Conservation (phyloP, 2,113 vertebrate species). For the Rhinogobius similis region DNA sequence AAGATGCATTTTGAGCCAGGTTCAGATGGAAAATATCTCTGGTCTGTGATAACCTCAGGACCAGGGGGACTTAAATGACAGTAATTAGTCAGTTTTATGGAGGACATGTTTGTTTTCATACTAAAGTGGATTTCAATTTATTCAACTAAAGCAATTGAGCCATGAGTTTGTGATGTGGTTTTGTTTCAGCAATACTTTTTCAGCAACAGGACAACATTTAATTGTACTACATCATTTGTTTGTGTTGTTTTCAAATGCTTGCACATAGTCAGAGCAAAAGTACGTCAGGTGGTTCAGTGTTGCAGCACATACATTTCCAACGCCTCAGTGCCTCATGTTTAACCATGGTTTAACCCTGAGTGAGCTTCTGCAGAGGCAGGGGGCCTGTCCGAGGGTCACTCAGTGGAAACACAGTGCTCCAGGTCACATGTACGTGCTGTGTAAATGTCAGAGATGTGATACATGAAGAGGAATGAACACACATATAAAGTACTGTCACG, state of each 20-base stretch:
- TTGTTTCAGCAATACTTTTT: not conserved
- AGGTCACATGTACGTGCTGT: not conserved
- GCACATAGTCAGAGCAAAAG: too few species aligned
- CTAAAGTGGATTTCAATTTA: not conserved
- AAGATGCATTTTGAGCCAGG: not conserved
- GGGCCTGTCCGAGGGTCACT: not conserved
- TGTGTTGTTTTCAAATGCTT: too few species aligned
- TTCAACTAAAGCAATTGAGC: not conserved
- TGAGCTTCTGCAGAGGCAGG: not conserved
- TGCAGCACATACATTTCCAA: too few species aligned
- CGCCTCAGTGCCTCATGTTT: too few species aligned
- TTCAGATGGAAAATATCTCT: not conserved
- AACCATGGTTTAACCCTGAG: too few species aligned
- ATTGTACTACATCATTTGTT: too few species aligned
- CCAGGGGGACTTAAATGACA: not conserved
- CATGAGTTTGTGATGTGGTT: not conserved
- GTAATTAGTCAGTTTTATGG: slow-evolving; percentile 1
- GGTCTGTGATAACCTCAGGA: not conserved
- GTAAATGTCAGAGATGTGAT: not conserved
- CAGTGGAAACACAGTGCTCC: too few species aligned
- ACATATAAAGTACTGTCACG: slow-evolving; percentile 15
- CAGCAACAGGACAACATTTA: not conserved
- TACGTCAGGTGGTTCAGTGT: too few species aligned
- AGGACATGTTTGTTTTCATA: not conserved
- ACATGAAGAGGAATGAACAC: not conserved